Evolutionary conservation across 2,797 vertebrate species (phyloP).

Genomic region (Scarus forsteni): DNA sequence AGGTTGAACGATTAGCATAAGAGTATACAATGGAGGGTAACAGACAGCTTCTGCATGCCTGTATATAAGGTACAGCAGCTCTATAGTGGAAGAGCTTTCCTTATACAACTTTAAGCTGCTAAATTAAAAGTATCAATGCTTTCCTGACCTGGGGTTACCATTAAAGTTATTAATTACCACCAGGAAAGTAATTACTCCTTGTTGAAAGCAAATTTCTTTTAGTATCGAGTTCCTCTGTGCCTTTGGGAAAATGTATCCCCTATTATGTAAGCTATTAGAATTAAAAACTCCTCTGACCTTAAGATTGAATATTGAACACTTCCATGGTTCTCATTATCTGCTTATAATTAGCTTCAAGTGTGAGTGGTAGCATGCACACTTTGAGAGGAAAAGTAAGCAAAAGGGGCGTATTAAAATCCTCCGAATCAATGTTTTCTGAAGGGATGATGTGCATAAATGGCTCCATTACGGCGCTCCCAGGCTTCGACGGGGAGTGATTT

Average conservation of each 20-base stretch:
- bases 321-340: constrained; percentile 65
- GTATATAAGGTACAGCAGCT: constrained; percentile 33
- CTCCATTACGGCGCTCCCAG: constrained; percentile 63
- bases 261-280: constrained; percentile 56
- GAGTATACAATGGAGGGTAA: constrained; percentile 45
- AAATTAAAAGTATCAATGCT: constrained; percentile 65
- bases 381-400: constrained; percentile 36
- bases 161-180: constrained; percentile 73
- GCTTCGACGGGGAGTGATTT: constrained; percentile 66
- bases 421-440: constrained; percentile 63
- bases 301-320: constrained; percentile 66
- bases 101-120: constrained; percentile 57
- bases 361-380: constrained; percentile 16
- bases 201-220: constrained; percentile 56
- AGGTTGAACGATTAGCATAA: constrained; percentile 74
- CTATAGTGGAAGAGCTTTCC: constrained; percentile 36
- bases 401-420: constrained; percentile 40
- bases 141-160: constrained; percentile 71
- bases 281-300: constrained; percentile 59
- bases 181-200: constrained; percentile 65
- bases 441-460: constrained; percentile 67
- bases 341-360: constrained; percentile 61
- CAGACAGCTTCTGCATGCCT: constrained; percentile 57
- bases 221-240: constrained; percentile 30
- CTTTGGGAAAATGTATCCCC: constrained; percentile 49